Percentiles rank a stretch among this genome's conserved stretches.
phyloP scores from a whole-genome alignment of 1,140 invertebrate genomes.

The Brachionus rubens region DNA sequence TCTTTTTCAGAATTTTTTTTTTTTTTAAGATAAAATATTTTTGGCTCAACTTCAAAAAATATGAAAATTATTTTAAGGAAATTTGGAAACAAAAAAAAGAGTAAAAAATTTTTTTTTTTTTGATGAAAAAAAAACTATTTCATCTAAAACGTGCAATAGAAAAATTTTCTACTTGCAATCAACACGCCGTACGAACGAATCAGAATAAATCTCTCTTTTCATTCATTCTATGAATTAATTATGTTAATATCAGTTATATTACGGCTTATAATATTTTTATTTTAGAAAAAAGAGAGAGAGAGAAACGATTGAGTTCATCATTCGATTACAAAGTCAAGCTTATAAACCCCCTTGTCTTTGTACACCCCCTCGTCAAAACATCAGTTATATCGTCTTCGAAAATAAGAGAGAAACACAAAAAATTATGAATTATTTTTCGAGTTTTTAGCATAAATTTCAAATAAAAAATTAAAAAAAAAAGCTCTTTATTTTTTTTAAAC shows the following conservation, averaged over 20 bases:
- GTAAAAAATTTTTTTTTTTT: background rate
- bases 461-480: constrained; percentile 10
- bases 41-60: constrained; percentile 36
- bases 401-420: background rate
- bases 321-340: background rate
- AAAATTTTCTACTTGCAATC: background rate
- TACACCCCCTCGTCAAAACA: constrained; percentile 15
- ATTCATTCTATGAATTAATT: background rate
- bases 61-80: background rate
- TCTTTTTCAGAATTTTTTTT: no score
- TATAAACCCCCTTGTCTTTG: background rate
- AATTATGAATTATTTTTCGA: constrained; percentile 26
- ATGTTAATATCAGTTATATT: no score
- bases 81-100: no score
- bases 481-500: constrained; percentile 11
- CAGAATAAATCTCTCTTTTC: background rate
- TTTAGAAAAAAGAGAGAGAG: no score
- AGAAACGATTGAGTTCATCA: constrained; percentile 26
- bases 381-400: constrained; percentile 23
- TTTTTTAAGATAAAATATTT: background rate
- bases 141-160: background rate
- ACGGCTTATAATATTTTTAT: background rate
- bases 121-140: background rate
- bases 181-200: background rate
- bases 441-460: constrained; percentile 37